Base-by-base conservation (phyloP, 1,140 invertebrate genomes). In the Leptoteleia sp. region DNA sequence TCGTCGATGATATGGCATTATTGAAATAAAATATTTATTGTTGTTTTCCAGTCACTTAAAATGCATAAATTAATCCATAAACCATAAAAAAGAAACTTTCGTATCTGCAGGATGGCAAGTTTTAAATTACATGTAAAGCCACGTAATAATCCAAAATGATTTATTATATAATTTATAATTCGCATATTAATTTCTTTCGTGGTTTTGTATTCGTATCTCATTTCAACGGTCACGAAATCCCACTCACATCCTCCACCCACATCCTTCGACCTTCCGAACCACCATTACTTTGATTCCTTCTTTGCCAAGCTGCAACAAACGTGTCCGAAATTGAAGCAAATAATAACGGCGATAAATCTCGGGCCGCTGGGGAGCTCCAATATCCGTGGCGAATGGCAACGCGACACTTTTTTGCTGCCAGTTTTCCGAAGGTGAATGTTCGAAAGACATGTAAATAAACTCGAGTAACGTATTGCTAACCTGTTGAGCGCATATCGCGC, bases 371-470 rank as follows among this genome's bases (percentile, higher is more conserved):
- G 29, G 43, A 13, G 17, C 47, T 57, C 48, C 73, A 76, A 76
- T 76, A 76, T 76, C 73, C 64, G 73, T 35, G 73, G 45, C 43
- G 27, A 48, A 17, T 38, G 54, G 9, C 47, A 43, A n/a, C 33
- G 43, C 64, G 64, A 76, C 73, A 70, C 73, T 68, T 77, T 70
- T 65, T 77, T 77, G 73, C 40, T 52, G 61, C 50, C 33, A 25
- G 27, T 62, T 72, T 72, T 59, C 40, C 67, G 76, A 67, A 61
- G 67, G 38, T 62, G 70, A 75, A 75, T 62, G 38, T 38, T 70
- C 70, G 50, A 71, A 79, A 76, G 71, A 79, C 70, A 75, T 79
- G 76, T 75, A 72, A 79, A 79, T 68, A 79, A 79, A 79, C 55
- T 70, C 70, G 38, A 7, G 68, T 75, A 71, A 75, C 59, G 71